Evolutionary conservation across 2,113 vertebrate genomes (phyloP).

Genomic region (Camelus bactrianus): DNA sequence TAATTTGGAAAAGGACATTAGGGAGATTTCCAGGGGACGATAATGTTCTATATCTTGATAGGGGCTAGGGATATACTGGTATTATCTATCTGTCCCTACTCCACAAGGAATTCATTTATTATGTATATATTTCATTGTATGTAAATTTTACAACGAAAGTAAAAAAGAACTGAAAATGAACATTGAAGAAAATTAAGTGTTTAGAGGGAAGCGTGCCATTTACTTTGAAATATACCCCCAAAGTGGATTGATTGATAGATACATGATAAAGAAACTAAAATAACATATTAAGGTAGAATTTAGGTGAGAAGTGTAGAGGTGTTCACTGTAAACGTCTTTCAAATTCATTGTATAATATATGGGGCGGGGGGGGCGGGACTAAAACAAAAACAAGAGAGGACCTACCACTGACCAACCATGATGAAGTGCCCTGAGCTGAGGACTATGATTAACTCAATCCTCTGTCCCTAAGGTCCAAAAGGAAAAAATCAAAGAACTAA

Average conservation of each 20-base stretch:
- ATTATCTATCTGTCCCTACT: background rate
- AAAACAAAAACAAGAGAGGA: background rate
- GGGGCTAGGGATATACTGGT: background rate
- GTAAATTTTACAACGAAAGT: background rate
- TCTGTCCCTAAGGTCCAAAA: background rate
- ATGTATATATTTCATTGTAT: background rate
- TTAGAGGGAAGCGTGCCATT: background rate
- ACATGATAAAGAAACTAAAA: background rate
- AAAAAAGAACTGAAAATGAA: background rate
- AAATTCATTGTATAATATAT: background rate
- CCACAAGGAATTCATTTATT: background rate
- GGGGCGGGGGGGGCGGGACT: accelerated
- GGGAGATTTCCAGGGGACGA: background rate
- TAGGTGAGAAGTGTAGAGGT: background rate
- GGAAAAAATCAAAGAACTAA: background rate
- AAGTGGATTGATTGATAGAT: background rate
- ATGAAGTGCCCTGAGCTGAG: background rate
- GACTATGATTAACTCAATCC: background rate
- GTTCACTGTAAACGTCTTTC: background rate
- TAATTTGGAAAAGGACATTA: background rate
- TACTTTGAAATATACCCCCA: background rate
- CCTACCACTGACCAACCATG: too few relatives aligned
- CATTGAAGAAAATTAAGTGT: background rate
- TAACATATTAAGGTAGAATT: accelerated
- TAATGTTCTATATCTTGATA: background rate